phyloP scores from a whole-genome alignment of 2,888 invertebrate species.

The Neocrepidodera transversa region DNA sequence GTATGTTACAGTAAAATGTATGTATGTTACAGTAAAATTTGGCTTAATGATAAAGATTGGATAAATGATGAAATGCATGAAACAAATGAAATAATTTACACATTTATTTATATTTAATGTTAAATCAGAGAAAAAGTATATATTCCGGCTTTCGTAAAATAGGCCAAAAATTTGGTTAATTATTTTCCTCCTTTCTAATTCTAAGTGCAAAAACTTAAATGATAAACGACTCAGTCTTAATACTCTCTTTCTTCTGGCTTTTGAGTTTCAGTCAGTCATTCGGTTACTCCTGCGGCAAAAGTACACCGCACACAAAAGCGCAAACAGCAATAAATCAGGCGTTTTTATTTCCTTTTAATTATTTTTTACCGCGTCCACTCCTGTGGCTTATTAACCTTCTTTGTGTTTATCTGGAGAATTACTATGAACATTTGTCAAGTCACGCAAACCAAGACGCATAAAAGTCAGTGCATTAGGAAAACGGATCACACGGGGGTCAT shows the following conservation, averaged over 20 bases:
- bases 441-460: conserved; percentile 18
- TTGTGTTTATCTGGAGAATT: conserved; percentile 23
- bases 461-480: conserved; percentile 5
- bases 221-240: conserved; percentile 13
- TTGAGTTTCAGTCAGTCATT: background rate
- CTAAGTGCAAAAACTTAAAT: conserved; percentile 11
- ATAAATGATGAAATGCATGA: too few relatives aligned
- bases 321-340: conserved; percentile 26
- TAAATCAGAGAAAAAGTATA: too few relatives aligned
- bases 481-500: conserved; percentile 3
- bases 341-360: conserved; percentile 28
- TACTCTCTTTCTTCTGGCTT: background rate
- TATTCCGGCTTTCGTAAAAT: too few relatives aligned
- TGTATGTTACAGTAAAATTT: too few relatives aligned
- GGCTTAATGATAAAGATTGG: too few relatives aligned
- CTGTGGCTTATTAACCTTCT: conserved; percentile 25
- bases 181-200: too few relatives aligned
- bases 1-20: too few relatives aligned
- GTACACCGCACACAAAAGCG: conserved; percentile 21
- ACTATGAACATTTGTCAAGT: conserved; percentile 24
- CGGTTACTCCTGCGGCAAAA: conserved; percentile 2
- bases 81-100: too few relatives aligned
- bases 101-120: too few relatives aligned
- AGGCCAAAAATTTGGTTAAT: too few relatives aligned
- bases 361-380: conserved; percentile 28